Evolutionary conservation across 2,113 vertebrate genomes (phyloP), one percentile per base, ranked within the genome.

Genomic region (Sprattus sprattus): DNA sequence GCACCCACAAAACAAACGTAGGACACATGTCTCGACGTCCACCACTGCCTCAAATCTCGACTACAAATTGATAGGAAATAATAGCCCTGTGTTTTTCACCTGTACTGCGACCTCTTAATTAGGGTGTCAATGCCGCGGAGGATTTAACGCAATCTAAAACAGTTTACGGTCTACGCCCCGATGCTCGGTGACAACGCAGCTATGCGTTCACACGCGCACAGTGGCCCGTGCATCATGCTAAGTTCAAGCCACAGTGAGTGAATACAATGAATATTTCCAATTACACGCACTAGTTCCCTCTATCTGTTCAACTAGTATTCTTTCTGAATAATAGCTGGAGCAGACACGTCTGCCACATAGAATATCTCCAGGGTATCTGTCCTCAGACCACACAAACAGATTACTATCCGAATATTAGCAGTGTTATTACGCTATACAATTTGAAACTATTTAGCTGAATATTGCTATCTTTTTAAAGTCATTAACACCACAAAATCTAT

Each of bases 261-360:
- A 85, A 81, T 46, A 67, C 71, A 44, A 81, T 81, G 81, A 89
- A 89, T 86, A 82, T 54, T 86, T n/a, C 6, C 16, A 80, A 88
- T 90, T 82, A 85, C 46, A 90, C 82, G 83, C 71, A 86, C 82
- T 52, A 81, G 71, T 87, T 85, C 87, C 83, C 22, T 6, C 71
- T 67, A 78, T 50, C 82, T 85, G 25, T 86, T 54, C 39, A 54
- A 60, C 80, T 57, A 87, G 81, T 86, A 88, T 50, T 84, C 22
- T 20, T 47, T 86, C 85, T 86, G 54, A 81, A 22, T 81, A 52
- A 84, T 82, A 82, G 67, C 22, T 45, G 45, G 75, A 25, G 67
- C 18, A 57, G 52, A 16, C 39, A 82, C 3, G 45, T 52, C 49
- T 44, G 28, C 25, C 45, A 28, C 64, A 71, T 28, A 71, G 64